Conservation (phyloP, 2,888 invertebrate species). For the Argynnis bischoffii region DNA sequence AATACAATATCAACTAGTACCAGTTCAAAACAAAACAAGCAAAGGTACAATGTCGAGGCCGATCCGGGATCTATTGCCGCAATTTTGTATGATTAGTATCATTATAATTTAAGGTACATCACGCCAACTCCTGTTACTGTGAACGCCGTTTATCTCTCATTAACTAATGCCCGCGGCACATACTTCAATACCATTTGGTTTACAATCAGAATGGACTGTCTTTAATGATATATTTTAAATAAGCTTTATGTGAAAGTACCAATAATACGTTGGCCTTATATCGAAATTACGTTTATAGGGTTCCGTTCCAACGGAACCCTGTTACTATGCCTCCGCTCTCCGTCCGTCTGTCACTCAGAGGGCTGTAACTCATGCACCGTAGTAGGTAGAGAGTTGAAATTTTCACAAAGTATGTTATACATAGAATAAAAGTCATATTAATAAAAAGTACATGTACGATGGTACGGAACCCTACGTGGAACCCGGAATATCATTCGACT, state of each 20-base stretch:
- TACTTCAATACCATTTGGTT: background rate
- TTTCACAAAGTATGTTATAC: too few species aligned
- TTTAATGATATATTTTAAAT: background rate
- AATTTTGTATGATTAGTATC: background rate
- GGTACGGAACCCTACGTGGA: too few species aligned
- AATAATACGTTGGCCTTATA: too few species aligned
- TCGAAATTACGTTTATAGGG: too few species aligned
- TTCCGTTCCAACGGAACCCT: too few species aligned
- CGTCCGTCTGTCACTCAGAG: too few species aligned
- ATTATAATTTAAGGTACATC: constrained; percentile 5
- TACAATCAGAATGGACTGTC: background rate
- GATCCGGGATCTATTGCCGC: background rate
- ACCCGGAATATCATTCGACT: too few species aligned
- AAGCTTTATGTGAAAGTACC: background rate
- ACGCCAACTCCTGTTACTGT: background rate
- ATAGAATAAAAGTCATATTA: too few species aligned
- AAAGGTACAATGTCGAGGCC: background rate
- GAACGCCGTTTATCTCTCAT: background rate
- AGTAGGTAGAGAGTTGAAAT: too few species aligned
- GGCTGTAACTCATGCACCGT: too few species aligned
- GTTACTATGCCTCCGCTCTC: too few species aligned
- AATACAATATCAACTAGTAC: background rate
- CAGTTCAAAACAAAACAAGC: background rate
- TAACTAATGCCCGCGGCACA: background rate
- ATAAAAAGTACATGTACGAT: too few species aligned